Evolutionary conservation across 2,113 vertebrate species (phyloP).

Genomic region (Tachuris rubrigastra): DNA sequence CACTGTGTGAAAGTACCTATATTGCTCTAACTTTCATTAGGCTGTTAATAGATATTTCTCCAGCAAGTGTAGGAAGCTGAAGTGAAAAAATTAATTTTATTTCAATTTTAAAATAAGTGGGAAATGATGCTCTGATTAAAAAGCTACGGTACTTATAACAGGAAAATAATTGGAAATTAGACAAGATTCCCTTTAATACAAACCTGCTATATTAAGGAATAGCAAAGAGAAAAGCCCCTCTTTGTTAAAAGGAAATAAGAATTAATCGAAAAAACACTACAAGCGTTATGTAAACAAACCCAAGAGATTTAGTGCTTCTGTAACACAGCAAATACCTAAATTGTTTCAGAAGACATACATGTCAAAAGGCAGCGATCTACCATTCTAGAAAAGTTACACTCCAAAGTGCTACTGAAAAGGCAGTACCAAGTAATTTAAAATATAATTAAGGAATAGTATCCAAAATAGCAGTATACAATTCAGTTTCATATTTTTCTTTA

Average conservation of each 20-base stretch:
- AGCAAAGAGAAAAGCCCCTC: neutral
- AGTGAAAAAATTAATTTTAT: neutral
- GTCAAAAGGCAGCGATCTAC: neutral
- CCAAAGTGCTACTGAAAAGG: constrained; percentile 14
- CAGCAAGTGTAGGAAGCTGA: neutral
- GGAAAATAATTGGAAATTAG: neutral
- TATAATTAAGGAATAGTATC: neutral
- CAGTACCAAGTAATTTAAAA: neutral
- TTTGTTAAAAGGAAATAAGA: constrained; percentile 8
- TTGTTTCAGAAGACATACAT: neutral
- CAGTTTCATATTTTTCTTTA: neutral
- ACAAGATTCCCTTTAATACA: neutral
- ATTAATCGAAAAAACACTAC: constrained; percentile 2
- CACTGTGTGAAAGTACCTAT: neutral
- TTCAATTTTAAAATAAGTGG: neutral
- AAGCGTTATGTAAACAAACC: constrained; percentile 39
- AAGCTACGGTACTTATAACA: neutral
- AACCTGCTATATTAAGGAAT: neutral
- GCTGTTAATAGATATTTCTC: neutral
- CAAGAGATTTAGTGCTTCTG: constrained; percentile 26
- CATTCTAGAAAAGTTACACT: neutral
- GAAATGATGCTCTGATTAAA: neutral
- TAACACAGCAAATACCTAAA: constrained; percentile 9
- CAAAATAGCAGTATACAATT: neutral
- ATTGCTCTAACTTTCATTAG: neutral